Evolutionary conservation across 2,797 vertebrate species (phyloP), one percentile per base, ranked within the genome.

Genomic region (Melanotaenia maccullochi): DNA sequence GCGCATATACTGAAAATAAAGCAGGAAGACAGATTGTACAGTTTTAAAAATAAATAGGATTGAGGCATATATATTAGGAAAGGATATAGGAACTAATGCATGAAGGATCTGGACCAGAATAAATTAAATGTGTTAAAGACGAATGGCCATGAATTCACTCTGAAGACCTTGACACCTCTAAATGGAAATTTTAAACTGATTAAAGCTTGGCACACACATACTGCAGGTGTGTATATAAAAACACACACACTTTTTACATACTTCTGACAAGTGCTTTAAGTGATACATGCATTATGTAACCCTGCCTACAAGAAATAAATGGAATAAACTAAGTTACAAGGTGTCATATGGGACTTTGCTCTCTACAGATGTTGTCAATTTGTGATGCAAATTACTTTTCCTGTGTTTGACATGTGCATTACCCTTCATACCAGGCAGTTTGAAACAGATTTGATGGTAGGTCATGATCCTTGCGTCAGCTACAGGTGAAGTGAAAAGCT

Each of bases 381-480:
- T 6, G 22, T 61, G 64, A 79, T 60, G 40, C 20, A 35, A 9
- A 74, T 38, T 42, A 16, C 18, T 33, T 1, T 30, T 12, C 0
- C 6, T 32, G 60, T 25, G 33, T 61, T 7, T n/a, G 22, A 3
- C 35, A 5, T 40, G 69, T 67, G 25, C 18, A 24, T n/a, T 11
- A 36, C 35, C 38, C 32, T 14, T 1, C 5, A 11, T 36, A 36
- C 8, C 18, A 30, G n/a, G 13, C 64, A 67, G 38, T 35, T 20
- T 65, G 47, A 66, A 49, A 76, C 73, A 62, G 35, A 36, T 8
- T 47, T 76, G 74, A 85, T 68, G 71, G 55, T 54, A 71, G 4
- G 47, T 78, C 22, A 30, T 85, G 83, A 81, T 68, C 5, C 20
- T 84, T 82, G 82, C 86, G 81, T 82, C 71, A 65, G 67, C 78